These are phyloP conservation scores for Sebastes oblongus DNA, from an alignment of 2,797 vertebrate genomes.

Conservation along the genomic window DNA sequence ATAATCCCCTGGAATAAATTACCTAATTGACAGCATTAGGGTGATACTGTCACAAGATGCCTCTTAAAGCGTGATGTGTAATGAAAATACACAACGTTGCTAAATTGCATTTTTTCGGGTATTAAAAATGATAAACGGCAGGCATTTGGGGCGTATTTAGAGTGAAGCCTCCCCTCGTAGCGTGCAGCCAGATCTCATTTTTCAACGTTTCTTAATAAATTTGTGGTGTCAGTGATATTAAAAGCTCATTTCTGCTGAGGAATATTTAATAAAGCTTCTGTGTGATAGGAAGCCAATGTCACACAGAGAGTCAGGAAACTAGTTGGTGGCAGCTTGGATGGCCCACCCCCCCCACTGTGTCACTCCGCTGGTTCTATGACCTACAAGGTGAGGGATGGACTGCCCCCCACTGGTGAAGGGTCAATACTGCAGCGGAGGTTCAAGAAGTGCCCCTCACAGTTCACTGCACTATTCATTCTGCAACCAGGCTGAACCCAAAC, in stretches of 20 bases:
- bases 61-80: constrained; percentile 67
- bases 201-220: constrained; percentile 76
- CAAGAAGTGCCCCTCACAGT: constrained; percentile 66
- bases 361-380: constrained; percentile 60
- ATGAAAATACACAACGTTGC: constrained; percentile 70
- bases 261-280: constrained; percentile 69
- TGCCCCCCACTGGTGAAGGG: constrained; percentile 80
- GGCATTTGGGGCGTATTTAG: constrained; percentile 69
- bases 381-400: constrained; percentile 57
- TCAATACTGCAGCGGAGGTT: constrained; percentile 77
- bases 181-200: constrained; percentile 68
- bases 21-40: constrained; percentile 78
- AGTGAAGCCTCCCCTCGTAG: constrained; percentile 54
- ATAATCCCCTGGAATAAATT: constrained; percentile 78
- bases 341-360: constrained; percentile 62
- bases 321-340: constrained; percentile 69
- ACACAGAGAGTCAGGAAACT: constrained; percentile 64
- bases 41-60: constrained; percentile 72
- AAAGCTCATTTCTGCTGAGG: constrained; percentile 71
- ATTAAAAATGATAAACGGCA: constrained; percentile 78
- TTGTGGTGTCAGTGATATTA: constrained; percentile 76
- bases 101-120: constrained; percentile 76
- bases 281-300: constrained; percentile 75
- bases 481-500: constrained; percentile 53
- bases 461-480: constrained; percentile 75